These are phyloP conservation scores for Streptopelia turtur DNA, from an alignment of 2,797 vertebrate genomes.

Conservation along the genomic window DNA sequence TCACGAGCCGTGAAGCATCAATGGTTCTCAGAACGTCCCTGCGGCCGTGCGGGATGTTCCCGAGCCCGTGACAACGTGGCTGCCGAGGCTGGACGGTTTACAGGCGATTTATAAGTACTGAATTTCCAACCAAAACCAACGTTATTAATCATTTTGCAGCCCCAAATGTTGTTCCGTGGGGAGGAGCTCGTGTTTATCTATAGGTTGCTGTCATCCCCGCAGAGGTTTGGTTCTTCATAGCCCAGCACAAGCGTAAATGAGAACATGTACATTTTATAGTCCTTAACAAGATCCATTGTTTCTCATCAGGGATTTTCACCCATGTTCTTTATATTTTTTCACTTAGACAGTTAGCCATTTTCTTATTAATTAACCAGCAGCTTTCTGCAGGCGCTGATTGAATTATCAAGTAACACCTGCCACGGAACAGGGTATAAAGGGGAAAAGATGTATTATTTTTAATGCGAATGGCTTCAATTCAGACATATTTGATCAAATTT, in stretches of 20 bases:
- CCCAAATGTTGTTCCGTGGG: fast-evolving
- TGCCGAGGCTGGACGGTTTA: neutral
- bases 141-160: neutral
- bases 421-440: neutral
- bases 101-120: neutral
- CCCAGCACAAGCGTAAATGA: neutral
- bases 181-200: neutral
- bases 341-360: neutral
- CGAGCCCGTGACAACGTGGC: fast-evolving
- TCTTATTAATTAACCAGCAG: slow-evolving; percentile 31
- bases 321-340: neutral
- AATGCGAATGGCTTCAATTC: slow-evolving; percentile 7
- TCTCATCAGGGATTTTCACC: neutral
- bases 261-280: neutral
- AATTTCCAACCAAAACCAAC: neutral
- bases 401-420: neutral
- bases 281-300: neutral
- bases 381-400: neutral
- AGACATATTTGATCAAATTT: slow-evolving; percentile 25
- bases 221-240: neutral
- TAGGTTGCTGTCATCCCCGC: fast-evolving
- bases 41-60: neutral
- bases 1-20: neutral
- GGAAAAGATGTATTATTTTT: slow-evolving; percentile 18
- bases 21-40: neutral